Evolutionary conservation across 2,888 invertebrate species (phyloP), one percentile per base, ranked within the genome.

Genomic region (Cetonia aurata): DNA sequence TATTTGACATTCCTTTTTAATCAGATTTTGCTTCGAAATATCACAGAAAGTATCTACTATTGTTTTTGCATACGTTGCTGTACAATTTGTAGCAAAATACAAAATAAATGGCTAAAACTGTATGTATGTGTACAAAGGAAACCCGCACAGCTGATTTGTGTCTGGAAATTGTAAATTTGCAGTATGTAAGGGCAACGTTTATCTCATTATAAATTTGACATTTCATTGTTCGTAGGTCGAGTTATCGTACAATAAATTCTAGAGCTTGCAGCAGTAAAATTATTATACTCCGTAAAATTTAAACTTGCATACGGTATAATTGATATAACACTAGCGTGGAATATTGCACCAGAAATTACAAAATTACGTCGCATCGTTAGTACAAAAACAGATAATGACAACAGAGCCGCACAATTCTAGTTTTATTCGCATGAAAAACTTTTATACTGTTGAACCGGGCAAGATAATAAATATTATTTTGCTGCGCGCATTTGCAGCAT

Each of bases 121-220:
- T n/a, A n/a, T n/a, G 4, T 25, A 25, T 1, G 44, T 44, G 1
- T 44, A 44, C 12, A 44, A 13, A 1, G 17, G 8, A 8, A 12
- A 10, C n/a, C 33, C 33, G 48, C 37, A 48, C 10, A 48, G 31
- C 6, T 48, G 48, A 33, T 62, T 62, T 46, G 15, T 31, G 48
- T 46, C 33, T 6, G 31, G 15, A 25, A 13, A 33, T 62, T 42
- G 17, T 62, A 33, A 13, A 48, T 62, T 62, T 62, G 17, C 48
- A 31, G 62, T 31, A 62, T 67, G 48, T 48, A 53, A 66, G 42
- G 44, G 42, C 25, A 50, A 50, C 41, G 52, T 53, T 50, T 69
- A 69, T 69, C 69, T 69, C 69, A 69, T 69, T 69, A 69, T 62
- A 62, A 60, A 60, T 69, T 69, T 69, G 69, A 69, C 62, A 42